A percentile compares a stretch with the other conserved stretches of the same genome.
phyloP scores from a whole-genome alignment of 2,888 invertebrate genomes.

The Trichopria drosophilae region DNA sequence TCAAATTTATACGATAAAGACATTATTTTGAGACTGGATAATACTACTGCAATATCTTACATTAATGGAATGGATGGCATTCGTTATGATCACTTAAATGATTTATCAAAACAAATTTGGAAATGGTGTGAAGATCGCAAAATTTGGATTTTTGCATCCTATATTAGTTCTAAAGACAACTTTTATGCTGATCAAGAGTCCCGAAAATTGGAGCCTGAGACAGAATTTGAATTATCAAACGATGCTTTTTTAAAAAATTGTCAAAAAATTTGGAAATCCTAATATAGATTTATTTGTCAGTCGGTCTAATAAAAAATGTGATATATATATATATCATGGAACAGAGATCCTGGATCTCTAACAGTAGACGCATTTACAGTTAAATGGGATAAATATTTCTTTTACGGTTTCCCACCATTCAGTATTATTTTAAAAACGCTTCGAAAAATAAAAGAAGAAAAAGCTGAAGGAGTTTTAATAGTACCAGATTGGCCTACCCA shows the following conservation, averaged over 20 bases:
- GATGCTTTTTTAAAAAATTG: too few species aligned
- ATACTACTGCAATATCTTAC: slow-evolving; percentile 30
- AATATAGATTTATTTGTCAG: slow-evolving; percentile 41
- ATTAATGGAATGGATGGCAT: slow-evolving; percentile 28
- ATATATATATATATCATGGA: slow-evolving; percentile 38
- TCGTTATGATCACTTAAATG: slow-evolving; percentile 17
- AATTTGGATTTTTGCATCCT: slow-evolving; percentile 27
- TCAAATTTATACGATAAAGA: slow-evolving; percentile 12
- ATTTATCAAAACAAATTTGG: slow-evolving; percentile 25
- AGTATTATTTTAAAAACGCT: slow-evolving; percentile 21
- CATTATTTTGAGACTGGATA: slow-evolving; percentile 26
- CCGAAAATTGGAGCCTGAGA: slow-evolving; percentile 19
- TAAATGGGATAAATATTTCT: slow-evolving; percentile 15
- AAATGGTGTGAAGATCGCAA: slow-evolving; percentile 26
- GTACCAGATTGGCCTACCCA: slow-evolving; percentile 29
- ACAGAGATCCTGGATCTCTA: slow-evolving; percentile 32
- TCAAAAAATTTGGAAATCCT: slow-evolving; percentile 21
- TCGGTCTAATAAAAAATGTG: slow-evolving; percentile 37
- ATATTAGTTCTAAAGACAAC: slow-evolving; percentile 25
- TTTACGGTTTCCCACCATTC: slow-evolving; percentile 31
- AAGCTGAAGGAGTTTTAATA: slow-evolving; percentile 24
- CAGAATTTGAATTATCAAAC: slow-evolving; percentile 24
- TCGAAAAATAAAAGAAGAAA: slow-evolving; percentile 25
- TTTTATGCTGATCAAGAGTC: slow-evolving; percentile 27
- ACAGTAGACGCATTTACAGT: slow-evolving; percentile 39